Evolutionary conservation across 2,113 vertebrate genomes (phyloP), one percentile per base, ranked within the genome.

Genomic region (Callorhinus ursinus): DNA sequence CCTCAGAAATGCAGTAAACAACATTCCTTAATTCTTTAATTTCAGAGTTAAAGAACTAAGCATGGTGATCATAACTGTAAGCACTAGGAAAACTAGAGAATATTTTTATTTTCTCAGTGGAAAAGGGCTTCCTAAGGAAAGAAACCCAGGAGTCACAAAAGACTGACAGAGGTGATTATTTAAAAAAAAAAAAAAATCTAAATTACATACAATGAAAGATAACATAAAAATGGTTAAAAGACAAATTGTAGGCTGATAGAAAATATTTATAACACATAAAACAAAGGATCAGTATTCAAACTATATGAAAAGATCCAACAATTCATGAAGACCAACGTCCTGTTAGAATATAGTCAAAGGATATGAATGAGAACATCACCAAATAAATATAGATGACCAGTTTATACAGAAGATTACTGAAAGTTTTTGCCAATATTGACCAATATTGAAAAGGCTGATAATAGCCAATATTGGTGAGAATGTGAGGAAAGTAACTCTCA

Each of bases 401-500:
- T 5, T 53, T 19, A 57, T 65, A 71, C 28, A 18, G 72, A 36
- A 79, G 86, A 87, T 74, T 31, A 26, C 39, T 84, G 28, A 16
- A 69, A 55, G 26, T 26, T 67, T 89, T 67, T 83, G 2, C 28
- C 65, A 63, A 51, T 6, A 53, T 33, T 49, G 46, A 51, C 49
- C 51, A 79, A 81, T 24, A 71, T 31, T 83, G 22, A 65, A 72
- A 89, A 79, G n/a, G 92, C 46, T n/a, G 28, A 49, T 91, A 33
- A 33, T 55, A 82, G n/a, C 51, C 91, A 72, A 93, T 67, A 36
- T 22, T 55, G 57, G 81, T 65, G 46, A 97, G 39, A 95, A 93
- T 57, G 26, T n/a, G 46, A 74, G 24, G 22, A 65, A 76, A 63
- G 59, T 83, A 49, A 71, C 11, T 71, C 81, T 26, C n/a, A 28